Evolutionary conservation across 2,797 vertebrate species (phyloP).

Genomic region (Hybognathus amarus): DNA sequence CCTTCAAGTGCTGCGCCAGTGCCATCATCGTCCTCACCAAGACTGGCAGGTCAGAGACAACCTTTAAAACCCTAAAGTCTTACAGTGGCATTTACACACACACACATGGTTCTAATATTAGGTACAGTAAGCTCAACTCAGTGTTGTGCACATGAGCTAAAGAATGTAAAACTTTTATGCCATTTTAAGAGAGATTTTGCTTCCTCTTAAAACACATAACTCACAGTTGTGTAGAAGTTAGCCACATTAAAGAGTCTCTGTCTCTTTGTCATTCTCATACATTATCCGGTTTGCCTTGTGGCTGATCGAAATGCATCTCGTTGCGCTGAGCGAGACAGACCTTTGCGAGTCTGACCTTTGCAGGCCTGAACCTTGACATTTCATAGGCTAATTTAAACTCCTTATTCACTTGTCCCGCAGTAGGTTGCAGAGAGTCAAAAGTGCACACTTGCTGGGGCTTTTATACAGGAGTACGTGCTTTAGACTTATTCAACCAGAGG

Average conservation of each 20-base stretch:
- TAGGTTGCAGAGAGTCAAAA: slow-evolving; percentile 26
- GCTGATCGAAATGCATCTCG: slow-evolving; percentile 55
- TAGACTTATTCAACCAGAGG: background rate
- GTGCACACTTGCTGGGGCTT: background rate
- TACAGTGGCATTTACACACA: slow-evolving; percentile 15
- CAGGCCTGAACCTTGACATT: slow-evolving; percentile 80
- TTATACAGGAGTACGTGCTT: background rate
- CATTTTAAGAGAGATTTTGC: background rate
- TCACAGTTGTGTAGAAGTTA: background rate
- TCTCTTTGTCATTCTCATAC: slow-evolving; percentile 4
- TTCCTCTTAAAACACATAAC: background rate
- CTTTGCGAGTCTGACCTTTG: slow-evolving; percentile 67
- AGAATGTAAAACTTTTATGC: background rate
- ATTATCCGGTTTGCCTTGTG: slow-evolving; percentile 15
- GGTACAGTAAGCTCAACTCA: slow-evolving; percentile 7
- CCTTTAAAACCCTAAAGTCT: background rate
- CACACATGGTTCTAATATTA: slow-evolving; percentile 24
- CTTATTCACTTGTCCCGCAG: slow-evolving; percentile 62
- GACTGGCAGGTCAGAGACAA: slow-evolving; percentile 86
- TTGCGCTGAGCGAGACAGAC: slow-evolving; percentile 24
- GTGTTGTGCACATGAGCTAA: background rate
- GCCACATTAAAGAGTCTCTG: background rate
- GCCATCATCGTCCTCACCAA: slow-evolving; percentile 98
- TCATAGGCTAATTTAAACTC: slow-evolving; percentile 80
- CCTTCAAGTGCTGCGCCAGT: slow-evolving; percentile 97